A percentile compares a stretch with the other conserved stretches of the same genome.
Conservation (phyloP, 2,797 vertebrate species). For the Notoglanidium macrostoma region DNA sequence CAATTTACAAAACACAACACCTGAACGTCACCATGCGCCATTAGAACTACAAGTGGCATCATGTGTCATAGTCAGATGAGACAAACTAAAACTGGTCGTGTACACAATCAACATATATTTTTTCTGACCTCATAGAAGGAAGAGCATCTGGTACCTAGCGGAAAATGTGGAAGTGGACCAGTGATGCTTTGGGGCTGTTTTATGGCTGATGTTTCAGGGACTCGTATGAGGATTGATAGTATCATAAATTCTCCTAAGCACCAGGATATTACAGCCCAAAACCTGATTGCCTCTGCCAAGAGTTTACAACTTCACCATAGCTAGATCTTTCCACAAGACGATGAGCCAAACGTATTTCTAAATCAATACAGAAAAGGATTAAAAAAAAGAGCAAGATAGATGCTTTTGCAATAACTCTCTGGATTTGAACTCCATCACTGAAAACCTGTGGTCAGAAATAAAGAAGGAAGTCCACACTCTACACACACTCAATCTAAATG, state of each 20-base stretch:
- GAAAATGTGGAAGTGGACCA: neutral
- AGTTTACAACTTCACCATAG: neutral
- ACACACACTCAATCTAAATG: neutral
- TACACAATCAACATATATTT: neutral
- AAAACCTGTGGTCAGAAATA: neutral
- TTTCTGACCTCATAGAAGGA: neutral
- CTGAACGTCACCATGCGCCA: neutral
- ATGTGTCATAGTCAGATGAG: neutral
- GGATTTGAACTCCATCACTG: neutral
- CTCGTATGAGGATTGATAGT: neutral
- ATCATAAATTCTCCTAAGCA: neutral
- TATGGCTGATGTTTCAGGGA: neutral
- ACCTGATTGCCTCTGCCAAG: neutral
- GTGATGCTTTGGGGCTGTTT: neutral
- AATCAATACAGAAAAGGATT: neutral
- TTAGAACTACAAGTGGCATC: neutral
- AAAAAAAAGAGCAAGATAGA: neutral
- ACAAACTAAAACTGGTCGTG: no score
- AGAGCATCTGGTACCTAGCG: neutral
- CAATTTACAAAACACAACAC: neutral
- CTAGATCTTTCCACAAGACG: neutral
- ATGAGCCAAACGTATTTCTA: neutral
- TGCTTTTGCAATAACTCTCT: neutral
- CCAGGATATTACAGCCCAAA: neutral
- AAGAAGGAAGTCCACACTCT: neutral